Evolutionary conservation across 2,113 vertebrate species (phyloP).

Genomic region (Pungitius pungitius): DNA sequence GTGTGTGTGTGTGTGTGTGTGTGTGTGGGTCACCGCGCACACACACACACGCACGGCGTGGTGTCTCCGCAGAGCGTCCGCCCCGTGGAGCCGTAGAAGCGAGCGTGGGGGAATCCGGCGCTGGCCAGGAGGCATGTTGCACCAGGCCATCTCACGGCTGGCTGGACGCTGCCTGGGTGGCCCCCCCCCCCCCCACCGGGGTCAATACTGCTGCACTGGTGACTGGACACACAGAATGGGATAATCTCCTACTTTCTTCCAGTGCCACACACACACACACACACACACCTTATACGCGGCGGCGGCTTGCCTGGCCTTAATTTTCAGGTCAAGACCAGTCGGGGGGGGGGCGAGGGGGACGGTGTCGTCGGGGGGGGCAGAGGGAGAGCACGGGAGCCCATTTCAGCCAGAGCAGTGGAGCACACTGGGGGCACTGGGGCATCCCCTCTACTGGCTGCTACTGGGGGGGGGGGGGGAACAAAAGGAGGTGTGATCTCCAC

Average conservation of each 20-base stretch:
- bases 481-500: slow-evolving; percentile 71
- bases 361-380: slow-evolving; percentile 15
- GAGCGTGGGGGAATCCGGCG: slow-evolving; percentile 81
- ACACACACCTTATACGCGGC: slow-evolving; percentile 36
- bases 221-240: slow-evolving; percentile 79
- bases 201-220: slow-evolving; percentile 79
- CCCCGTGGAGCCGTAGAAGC: slow-evolving; percentile 57
- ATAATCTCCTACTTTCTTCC: slow-evolving; percentile 83
- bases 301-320: slow-evolving; percentile 65
- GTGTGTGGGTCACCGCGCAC: slow-evolving; percentile 48
- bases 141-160: slow-evolving; percentile 84
- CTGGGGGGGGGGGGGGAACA: slow-evolving; percentile 66
- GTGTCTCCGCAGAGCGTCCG: slow-evolving; percentile 61
- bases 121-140: slow-evolving; percentile 83
- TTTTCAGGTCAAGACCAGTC: slow-evolving; percentile 75
- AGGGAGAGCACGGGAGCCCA: slow-evolving; percentile 51
- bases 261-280: slow-evolving; percentile 50
- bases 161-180: slow-evolving; percentile 83
- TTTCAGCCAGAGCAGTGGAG: slow-evolving; percentile 75
- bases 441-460: slow-evolving; percentile 66
- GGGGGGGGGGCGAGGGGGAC: slow-evolving; percentile 47
- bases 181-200: slow-evolving; percentile 42
- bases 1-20: slow-evolving; percentile 23
- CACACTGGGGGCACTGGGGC: slow-evolving; percentile 76
- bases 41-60: slow-evolving; percentile 57